Evolutionary conservation across 2,888 invertebrate species (phyloP).

Genomic region (Acrocyrtus sp.): DNA sequence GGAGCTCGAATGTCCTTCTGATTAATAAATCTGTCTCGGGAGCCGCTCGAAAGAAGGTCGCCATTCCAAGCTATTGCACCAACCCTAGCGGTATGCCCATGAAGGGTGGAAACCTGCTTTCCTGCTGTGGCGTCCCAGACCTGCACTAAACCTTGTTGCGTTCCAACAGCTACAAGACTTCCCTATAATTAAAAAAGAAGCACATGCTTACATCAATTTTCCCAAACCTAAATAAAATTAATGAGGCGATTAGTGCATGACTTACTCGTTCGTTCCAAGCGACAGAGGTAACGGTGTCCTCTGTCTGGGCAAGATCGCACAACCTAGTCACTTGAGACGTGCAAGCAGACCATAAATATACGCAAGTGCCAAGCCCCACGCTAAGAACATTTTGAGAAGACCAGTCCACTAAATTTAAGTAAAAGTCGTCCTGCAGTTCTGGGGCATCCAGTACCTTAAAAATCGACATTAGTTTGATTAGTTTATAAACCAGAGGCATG

Average conservation of each 20-base stretch:
- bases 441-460: slow-evolving; percentile 92
- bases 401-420: slow-evolving; percentile 99
- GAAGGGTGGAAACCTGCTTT: slow-evolving; percentile 86
- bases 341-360: slow-evolving; percentile 98
- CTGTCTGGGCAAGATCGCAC: slow-evolving; percentile 93
- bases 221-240: neutral
- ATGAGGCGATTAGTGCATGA: slow-evolving; percentile 1
- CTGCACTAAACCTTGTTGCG: slow-evolving; percentile 95
- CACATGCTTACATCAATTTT: slow-evolving; percentile 1
- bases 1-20: slow-evolving; percentile 94
- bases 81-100: slow-evolving; percentile 91
- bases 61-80: slow-evolving; percentile 98
- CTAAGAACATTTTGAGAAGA: slow-evolving; percentile 98
- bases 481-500: too few species aligned
- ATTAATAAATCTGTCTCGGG: slow-evolving; percentile 91
- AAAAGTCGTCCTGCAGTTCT: slow-evolving; percentile 98
- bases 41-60: slow-evolving; percentile 95
- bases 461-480: too few species aligned
- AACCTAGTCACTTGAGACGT: slow-evolving; percentile 97
- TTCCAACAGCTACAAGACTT: slow-evolving; percentile 96
- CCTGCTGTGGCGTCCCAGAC: slow-evolving; percentile 98
- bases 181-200: slow-evolving; percentile 70
- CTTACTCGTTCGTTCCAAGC: slow-evolving; percentile 93
- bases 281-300: slow-evolving; percentile 96
- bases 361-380: slow-evolving; percentile 97